Base-by-base conservation (phyloP, 2,797 vertebrate species). In the Enteromius fasciolatus region DNA sequence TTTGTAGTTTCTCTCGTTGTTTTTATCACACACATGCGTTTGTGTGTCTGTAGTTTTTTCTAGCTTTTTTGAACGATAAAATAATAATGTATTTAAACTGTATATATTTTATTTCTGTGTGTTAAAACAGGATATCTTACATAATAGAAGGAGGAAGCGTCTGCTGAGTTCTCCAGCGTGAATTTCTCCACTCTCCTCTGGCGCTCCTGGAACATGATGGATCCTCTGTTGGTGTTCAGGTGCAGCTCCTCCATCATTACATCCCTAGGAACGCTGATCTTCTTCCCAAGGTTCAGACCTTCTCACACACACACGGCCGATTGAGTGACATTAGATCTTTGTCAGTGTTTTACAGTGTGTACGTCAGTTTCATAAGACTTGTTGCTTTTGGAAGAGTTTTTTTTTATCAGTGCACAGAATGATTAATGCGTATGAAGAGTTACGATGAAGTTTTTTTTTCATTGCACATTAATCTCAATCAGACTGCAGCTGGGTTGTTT, bases 191-290 rank as follows among this genome's bases (percentile, higher is more conserved):
- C 94, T 14, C 98, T 93, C 88, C 67, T 97, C 93, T 96, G 97
- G 67, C 98, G 95, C 89, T 97, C 94, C 91, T 97, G 96, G 92
- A 98, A 99, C 94, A 99, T 98, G 84, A 93, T 94, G 39, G 98
- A 99, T 33, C 97, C 98, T 0, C 94, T 95, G 89, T 99, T 99
- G 46, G 95, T 93, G 0, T 72, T 89, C 17, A 99, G 90, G 3
- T 96, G 96, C 31, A 99, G 94, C 89, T 99, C 98, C 87, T 99
- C 98, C 12, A 99, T 94, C 98, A 98, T 98, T 90, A 99, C 80
- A 50, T 99, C 98, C 82, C 92, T 96, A 0, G 98, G 95, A 3
- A 93, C 86, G 3, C 96, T 98, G 77, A 97, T 90, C 92, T 99
- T 99, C 93, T 98, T 99, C 66, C 98, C 98, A 88, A 99, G 92